Percentiles rank a stretch among this genome's conserved stretches.
These are phyloP conservation scores for Cremastinae sp. DNA, from an alignment of 2,888 invertebrate species.

Conservation along the genomic window DNA sequence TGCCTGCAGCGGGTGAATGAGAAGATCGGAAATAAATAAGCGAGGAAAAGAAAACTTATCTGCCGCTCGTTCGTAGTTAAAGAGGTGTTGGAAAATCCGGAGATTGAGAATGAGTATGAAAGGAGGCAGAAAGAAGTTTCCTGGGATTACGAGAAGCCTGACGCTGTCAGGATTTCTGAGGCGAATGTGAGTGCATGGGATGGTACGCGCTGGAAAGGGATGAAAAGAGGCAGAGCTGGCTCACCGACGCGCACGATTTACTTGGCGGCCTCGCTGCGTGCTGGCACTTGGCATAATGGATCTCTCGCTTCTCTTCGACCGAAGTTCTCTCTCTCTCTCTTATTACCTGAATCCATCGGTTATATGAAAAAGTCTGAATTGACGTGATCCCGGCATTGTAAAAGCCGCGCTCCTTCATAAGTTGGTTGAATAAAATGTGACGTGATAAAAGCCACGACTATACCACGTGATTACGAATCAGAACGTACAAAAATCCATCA, in stretches of 20 bases:
- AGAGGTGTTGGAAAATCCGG: slow-evolving; percentile 20
- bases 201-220: slow-evolving; percentile 55
- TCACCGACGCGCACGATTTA: slow-evolving; percentile 64
- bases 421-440: slow-evolving; percentile 1
- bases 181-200: background rate
- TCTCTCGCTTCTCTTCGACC: slow-evolving; percentile 56
- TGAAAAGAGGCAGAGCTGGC: slow-evolving; percentile 62
- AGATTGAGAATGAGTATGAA: slow-evolving; percentile 36
- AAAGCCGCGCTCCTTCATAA: slow-evolving; percentile 19
- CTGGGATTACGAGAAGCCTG: slow-evolving; percentile 33
- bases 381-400: slow-evolving; percentile 12
- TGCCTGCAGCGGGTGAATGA: too few relatives aligned
- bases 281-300: slow-evolving; percentile 68
- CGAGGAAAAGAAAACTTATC: too few relatives aligned
- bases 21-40: slow-evolving; percentile 15
- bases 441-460: slow-evolving; percentile 22
- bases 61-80: background rate
- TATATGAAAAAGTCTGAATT: slow-evolving; percentile 8
- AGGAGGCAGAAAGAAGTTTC: slow-evolving; percentile 31
- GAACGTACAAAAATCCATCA: slow-evolving; percentile 29
- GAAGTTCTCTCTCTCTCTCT: slow-evolving; percentile 18
- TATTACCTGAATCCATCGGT: slow-evolving; percentile 14
- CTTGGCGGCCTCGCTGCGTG: slow-evolving; percentile 57
- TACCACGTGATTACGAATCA: slow-evolving; percentile 17
- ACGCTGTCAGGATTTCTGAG: slow-evolving; percentile 29